A percentile compares a stretch with the other conserved stretches of the same genome.
phyloP scores from a whole-genome alignment of 1,140 invertebrate species.

The Acyrthosiphon pisum region DNA sequence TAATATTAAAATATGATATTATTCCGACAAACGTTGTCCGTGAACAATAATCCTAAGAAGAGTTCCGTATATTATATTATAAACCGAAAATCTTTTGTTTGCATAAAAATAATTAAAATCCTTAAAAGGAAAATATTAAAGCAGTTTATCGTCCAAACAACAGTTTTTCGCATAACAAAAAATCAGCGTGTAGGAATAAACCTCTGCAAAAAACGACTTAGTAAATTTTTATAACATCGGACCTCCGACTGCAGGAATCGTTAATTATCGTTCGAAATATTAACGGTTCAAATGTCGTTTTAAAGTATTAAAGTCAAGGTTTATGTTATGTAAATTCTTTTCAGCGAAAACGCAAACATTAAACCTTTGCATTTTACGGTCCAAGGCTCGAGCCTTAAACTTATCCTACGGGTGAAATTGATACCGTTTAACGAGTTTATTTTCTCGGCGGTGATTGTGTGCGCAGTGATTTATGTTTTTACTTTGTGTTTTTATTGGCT shows the following conservation, averaged over 20 bases:
- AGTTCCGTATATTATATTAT: background rate
- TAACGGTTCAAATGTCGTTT: background rate
- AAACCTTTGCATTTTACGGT: background rate
- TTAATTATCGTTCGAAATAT: background rate
- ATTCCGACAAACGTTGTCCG: background rate
- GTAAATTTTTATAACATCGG: background rate
- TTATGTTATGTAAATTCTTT: constrained; percentile 12
- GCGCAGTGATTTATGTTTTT: background rate
- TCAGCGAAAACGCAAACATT: background rate
- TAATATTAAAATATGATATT: background rate
- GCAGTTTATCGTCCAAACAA: background rate
- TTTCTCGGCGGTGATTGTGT: background rate
- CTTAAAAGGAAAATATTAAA: background rate
- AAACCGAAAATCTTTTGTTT: background rate
- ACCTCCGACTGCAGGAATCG: background rate
- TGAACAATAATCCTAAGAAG: background rate
- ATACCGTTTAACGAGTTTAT: background rate
- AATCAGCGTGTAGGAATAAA: background rate
- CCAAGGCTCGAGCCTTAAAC: background rate
- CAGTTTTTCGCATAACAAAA: background rate
- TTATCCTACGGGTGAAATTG: background rate
- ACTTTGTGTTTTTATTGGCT: background rate
- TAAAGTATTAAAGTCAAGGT: background rate
- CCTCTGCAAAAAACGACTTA: background rate
- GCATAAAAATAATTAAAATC: background rate